Evolutionary conservation across 1,140 invertebrate species (phyloP).

Genomic region (Cotesia glomerata): DNA sequence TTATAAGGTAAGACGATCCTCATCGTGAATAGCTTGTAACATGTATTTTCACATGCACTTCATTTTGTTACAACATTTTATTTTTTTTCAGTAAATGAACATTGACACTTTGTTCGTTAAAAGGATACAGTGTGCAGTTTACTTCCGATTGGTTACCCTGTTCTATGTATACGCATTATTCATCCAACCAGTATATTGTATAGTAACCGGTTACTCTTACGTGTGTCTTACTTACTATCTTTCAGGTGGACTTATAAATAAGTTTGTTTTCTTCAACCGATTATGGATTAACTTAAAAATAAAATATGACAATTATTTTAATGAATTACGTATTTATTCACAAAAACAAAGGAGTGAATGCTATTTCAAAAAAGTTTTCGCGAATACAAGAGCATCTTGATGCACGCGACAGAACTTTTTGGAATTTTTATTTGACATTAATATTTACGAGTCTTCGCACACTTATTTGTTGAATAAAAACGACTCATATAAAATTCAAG

Average conservation of each 20-base stretch:
- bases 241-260: conserved; percentile 16
- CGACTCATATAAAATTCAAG: no score
- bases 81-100: conserved; percentile 24
- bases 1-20: conserved; percentile 8
- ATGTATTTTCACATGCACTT: neutral
- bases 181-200: conserved; percentile 14
- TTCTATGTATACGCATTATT: conserved; percentile 20
- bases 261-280: neutral
- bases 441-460: conserved; percentile 15
- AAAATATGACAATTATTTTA: neutral
- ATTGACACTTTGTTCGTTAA: conserved; percentile 25
- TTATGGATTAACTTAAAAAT: conserved; percentile 2
- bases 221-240: neutral
- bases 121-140: conserved; percentile 17
- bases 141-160: conserved; percentile 23
- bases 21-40: neutral
- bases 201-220: conserved; percentile 23
- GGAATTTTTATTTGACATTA: conserved; percentile 7
- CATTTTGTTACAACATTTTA: conserved; percentile 4
- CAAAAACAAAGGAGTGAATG: no score
- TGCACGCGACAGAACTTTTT: neutral
- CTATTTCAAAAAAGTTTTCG: no score
- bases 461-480: conserved; percentile 20
- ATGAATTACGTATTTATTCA: no score
- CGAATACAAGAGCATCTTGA: no score